A percentile compares a stretch with the other conserved stretches of the same genome.
Conservation (phyloP, 1,140 invertebrate genomes). For the Nomia melanderi region DNA sequence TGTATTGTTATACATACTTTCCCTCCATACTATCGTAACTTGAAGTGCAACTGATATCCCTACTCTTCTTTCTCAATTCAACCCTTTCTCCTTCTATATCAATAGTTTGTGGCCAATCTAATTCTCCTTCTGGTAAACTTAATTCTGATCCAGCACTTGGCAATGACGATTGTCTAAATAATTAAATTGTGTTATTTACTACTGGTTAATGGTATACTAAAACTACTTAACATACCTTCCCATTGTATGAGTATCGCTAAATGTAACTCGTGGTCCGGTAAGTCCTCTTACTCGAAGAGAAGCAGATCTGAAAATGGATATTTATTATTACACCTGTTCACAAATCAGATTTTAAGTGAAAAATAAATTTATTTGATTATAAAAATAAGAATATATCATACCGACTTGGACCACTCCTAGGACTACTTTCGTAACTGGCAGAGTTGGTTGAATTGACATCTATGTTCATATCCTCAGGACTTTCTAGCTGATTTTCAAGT, state of each 20-base stretch:
- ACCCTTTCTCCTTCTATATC: slow-evolving; percentile 85
- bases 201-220: background rate
- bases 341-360: background rate
- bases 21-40: slow-evolving; percentile 80
- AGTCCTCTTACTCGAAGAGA: slow-evolving; percentile 84
- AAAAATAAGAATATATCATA: slow-evolving; percentile 40
- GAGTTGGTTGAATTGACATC: slow-evolving; percentile 79
- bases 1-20: slow-evolving; percentile 66
- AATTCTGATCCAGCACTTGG: slow-evolving; percentile 87
- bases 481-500: slow-evolving; percentile 82
- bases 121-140: slow-evolving; percentile 83
- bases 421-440: slow-evolving; percentile 86
- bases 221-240: slow-evolving; percentile 75
- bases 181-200: slow-evolving; percentile 2
- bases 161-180: slow-evolving; percentile 84
- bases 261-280: slow-evolving; percentile 83
- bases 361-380: background rate
- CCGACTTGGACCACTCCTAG: slow-evolving; percentile 84
- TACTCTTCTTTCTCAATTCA: slow-evolving; percentile 83
- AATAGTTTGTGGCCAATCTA: slow-evolving; percentile 83
- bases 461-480: slow-evolving; percentile 79
- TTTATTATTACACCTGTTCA: background rate
- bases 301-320: slow-evolving; percentile 82
- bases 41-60: slow-evolving; percentile 74
- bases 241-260: slow-evolving; percentile 83